Evolutionary conservation across 2,113 vertebrate species (phyloP).

Genomic region (Corydoras maculifer): DNA sequence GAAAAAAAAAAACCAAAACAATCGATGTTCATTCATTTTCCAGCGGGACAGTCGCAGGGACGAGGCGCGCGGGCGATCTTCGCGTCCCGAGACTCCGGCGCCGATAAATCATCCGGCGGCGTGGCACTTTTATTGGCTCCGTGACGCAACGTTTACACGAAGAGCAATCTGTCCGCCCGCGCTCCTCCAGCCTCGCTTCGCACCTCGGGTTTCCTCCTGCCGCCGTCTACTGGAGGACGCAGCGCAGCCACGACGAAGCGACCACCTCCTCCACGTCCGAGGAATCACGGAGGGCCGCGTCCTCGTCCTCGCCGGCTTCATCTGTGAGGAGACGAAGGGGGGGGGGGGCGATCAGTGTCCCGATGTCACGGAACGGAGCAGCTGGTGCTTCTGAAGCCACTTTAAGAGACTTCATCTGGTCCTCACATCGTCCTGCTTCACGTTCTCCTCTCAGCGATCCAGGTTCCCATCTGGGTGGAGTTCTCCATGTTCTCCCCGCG

Average conservation of each 20-base stretch:
- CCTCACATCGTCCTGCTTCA: too few species aligned
- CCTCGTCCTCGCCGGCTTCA: slow-evolving; percentile 38
- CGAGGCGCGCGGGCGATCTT: slow-evolving; percentile 42
- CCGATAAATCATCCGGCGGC: slow-evolving; percentile 45
- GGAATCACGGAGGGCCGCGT: slow-evolving; percentile 18
- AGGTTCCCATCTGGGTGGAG: too few species aligned
- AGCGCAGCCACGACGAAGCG: slow-evolving; percentile 58
- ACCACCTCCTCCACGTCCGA: slow-evolving; percentile 40
- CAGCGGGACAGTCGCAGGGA: slow-evolving; percentile 24
- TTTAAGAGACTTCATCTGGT: too few species aligned
- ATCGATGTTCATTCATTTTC: slow-evolving; percentile 51
- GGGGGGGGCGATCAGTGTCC: too few species aligned
- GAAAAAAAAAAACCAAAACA: slow-evolving; percentile 39
- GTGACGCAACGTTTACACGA: slow-evolving; percentile 59
- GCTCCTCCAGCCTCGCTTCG: slow-evolving; percentile 37
- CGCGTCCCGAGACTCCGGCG: slow-evolving; percentile 43
- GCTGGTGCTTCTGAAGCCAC: too few species aligned
- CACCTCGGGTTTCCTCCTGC: slow-evolving; percentile 47
- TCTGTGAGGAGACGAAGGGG: slow-evolving; percentile 8
- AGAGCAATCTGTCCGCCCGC: slow-evolving; percentile 55
- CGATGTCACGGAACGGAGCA: too few species aligned
- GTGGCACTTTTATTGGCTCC: slow-evolving; percentile 62
- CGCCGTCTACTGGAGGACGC: slow-evolving; percentile 61
- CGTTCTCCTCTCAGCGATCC: too few species aligned
- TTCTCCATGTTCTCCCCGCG: too few species aligned